These are phyloP conservation scores for Eulemur rubriventer DNA, from an alignment of 2,797 vertebrate species.

Conservation along the genomic window DNA sequence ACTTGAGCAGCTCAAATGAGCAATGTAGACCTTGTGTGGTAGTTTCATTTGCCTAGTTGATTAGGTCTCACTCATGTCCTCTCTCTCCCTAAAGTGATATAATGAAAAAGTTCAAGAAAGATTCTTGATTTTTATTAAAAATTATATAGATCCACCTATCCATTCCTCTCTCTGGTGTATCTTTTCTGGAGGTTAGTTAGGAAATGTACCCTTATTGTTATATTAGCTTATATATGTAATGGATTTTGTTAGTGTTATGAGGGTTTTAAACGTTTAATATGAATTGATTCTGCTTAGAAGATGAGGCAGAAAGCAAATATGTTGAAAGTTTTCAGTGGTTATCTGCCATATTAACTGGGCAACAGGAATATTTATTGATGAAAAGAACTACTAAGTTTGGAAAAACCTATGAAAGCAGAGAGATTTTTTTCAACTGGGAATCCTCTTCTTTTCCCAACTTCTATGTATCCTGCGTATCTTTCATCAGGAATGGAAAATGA, in stretches of 20 bases:
- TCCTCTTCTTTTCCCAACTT: background rate
- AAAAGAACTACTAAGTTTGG: background rate
- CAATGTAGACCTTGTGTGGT: constrained; percentile 57
- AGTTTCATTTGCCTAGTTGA: constrained; percentile 74
- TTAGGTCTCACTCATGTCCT: constrained; percentile 59
- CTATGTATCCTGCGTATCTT: background rate
- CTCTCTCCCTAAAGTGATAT: constrained; percentile 47
- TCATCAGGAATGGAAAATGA: background rate
- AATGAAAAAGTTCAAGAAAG: constrained; percentile 64
- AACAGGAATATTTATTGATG: background rate
- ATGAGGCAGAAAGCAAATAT: background rate
- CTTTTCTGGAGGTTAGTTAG: background rate
- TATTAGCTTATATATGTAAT: background rate
- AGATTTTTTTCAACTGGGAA: background rate
- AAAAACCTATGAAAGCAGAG: background rate
- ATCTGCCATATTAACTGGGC: background rate
- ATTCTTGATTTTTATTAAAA: constrained; percentile 69
- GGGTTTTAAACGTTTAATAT: background rate
- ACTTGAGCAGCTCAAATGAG: constrained; percentile 67
- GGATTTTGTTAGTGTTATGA: background rate
- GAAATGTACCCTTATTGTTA: background rate
- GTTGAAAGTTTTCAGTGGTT: background rate
- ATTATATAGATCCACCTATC: constrained; percentile 27
- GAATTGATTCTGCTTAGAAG: background rate
- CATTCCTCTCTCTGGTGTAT: constrained; percentile 41